Percentiles rank a stretch among this genome's conserved stretches.
phyloP scores from a whole-genome alignment of 2,888 invertebrate genomes.

The Tinea semifulvella region DNA sequence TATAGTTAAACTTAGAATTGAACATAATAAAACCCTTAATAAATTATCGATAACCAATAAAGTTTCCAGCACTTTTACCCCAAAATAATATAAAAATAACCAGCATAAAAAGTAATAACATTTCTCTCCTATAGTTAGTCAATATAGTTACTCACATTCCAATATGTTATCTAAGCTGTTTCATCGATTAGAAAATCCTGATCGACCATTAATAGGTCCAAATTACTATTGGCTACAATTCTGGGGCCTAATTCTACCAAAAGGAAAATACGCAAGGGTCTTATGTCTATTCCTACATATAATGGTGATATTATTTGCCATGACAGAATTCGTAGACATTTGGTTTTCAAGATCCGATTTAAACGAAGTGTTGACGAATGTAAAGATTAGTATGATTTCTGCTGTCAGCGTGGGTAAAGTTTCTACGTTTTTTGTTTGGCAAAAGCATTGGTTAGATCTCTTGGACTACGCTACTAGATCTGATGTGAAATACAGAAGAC shows the following conservation, averaged over 20 bases:
- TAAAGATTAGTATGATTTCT: slow-evolving; percentile 49
- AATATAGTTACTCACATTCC: too few relatives aligned
- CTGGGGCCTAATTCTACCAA: slow-evolving; percentile 48
- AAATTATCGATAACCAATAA: too few relatives aligned
- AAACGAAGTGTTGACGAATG: slow-evolving; percentile 39
- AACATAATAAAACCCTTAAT: too few relatives aligned
- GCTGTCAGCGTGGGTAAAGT: slow-evolving; percentile 45
- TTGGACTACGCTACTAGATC: slow-evolving; percentile 43
- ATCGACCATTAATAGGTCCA: slow-evolving; percentile 44
- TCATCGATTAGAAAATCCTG: slow-evolving; percentile 34
- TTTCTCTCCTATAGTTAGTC: too few relatives aligned
- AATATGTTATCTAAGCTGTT: slow-evolving; percentile 3
- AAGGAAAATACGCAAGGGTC: slow-evolving; percentile 26
- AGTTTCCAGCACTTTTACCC: too few relatives aligned
- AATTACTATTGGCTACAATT: slow-evolving; percentile 44
- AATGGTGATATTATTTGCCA: slow-evolving; percentile 36
- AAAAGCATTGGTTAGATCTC: slow-evolving; percentile 38
- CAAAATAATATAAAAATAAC: too few relatives aligned
- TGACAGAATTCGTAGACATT: slow-evolving; percentile 44
- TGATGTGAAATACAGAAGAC: slow-evolving; percentile 33
- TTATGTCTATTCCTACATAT: slow-evolving; percentile 42
- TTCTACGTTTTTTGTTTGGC: slow-evolving; percentile 38
- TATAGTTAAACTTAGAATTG: too few relatives aligned
- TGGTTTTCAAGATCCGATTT: slow-evolving; percentile 46
- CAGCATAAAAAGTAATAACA: too few relatives aligned